phyloP scores from a whole-genome alignment of 2,797 vertebrate genomes.

The Petrocephalus sullivani region DNA sequence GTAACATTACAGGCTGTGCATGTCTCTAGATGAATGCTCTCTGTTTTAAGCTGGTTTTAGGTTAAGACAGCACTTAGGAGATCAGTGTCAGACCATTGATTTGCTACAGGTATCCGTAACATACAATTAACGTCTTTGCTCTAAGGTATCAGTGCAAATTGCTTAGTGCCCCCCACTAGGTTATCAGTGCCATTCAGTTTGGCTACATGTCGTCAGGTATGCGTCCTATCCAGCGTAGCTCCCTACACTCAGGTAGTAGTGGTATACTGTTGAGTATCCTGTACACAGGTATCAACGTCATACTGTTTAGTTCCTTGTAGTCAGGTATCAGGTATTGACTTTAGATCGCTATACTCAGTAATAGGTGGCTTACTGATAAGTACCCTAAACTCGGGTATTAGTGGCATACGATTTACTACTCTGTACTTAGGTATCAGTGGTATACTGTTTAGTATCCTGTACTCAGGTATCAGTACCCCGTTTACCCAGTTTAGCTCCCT shows the following conservation, averaged over 20 bases:
- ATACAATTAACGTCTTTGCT: not conserved
- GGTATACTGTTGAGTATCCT: not conserved
- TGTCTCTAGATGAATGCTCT: not conserved
- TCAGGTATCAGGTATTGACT: not conserved
- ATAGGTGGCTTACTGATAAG: not conserved
- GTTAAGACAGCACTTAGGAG: not conserved
- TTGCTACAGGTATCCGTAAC: not conserved
- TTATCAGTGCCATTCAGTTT: not conserved
- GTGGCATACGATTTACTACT: not conserved
- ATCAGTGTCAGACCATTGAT: not conserved
- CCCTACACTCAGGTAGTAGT: not conserved
- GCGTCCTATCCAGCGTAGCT: not conserved
- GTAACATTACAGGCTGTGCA: not conserved
- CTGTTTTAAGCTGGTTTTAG: not conserved
- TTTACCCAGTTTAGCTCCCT: not conserved
- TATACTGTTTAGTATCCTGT: not conserved
- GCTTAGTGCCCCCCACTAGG: not conserved
- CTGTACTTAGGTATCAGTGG: not conserved
- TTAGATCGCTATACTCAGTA: not conserved
- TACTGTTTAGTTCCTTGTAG: not conserved
- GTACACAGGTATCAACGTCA: not conserved
- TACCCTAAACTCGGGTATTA: not conserved
- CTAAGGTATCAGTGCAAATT: not conserved
- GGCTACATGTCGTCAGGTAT: not conserved
- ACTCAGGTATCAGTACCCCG: not conserved